Conservation (phyloP, 1,140 invertebrate genomes). For the Ditylenchus dipsaci region DNA sequence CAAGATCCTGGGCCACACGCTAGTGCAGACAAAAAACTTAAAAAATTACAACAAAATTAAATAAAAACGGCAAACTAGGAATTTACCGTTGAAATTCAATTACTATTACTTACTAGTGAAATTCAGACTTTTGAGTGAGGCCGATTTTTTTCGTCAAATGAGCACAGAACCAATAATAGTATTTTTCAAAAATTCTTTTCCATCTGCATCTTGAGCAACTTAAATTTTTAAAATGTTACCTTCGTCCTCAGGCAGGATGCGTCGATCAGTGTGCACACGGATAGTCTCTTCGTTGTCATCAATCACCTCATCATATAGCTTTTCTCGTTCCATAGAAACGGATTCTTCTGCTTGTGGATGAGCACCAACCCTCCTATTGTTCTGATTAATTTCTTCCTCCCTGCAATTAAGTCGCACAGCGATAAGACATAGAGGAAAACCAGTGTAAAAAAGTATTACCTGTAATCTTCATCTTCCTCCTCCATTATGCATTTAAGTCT, state of each 20-base stretch:
- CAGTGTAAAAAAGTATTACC: not conserved
- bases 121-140: too few species aligned
- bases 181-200: too few species aligned
- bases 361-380: not conserved
- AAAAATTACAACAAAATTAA: too few species aligned
- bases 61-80: too few species aligned
- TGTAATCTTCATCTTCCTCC: constrained; percentile 23
- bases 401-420: not conserved
- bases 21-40: too few species aligned
- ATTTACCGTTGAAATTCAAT: too few species aligned
- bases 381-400: constrained; percentile 23
- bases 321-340: not conserved
- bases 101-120: too few species aligned
- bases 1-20: too few species aligned
- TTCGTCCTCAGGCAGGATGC: constrained; percentile 30
- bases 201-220: too few species aligned
- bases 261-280: constrained; percentile 28
- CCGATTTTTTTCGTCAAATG: too few species aligned
- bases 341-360: constrained; percentile 3
- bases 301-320: constrained; percentile 7
- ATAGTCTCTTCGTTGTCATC: constrained; percentile 29
- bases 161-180: too few species aligned
- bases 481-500: constrained; percentile 22
- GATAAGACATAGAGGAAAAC: not conserved
- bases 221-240: too few species aligned